A percentile compares a stretch with the other conserved stretches of the same genome.
Evolutionary conservation across 1,140 invertebrate genomes (phyloP).

Genomic region (Anastatus disparis): DNA sequence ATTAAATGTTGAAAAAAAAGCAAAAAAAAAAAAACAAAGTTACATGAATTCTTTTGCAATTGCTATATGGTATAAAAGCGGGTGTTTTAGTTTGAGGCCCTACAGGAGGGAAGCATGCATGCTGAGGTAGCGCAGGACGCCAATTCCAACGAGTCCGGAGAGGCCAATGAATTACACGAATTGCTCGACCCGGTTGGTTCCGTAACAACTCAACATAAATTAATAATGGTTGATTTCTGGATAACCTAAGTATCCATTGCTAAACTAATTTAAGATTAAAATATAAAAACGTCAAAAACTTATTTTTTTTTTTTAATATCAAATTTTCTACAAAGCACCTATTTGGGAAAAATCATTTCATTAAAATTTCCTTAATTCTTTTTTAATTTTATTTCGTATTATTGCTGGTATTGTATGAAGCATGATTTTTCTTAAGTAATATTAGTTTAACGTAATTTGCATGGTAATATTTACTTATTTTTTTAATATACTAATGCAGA

Average conservation of each 20-base stretch:
- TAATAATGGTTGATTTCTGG: constrained; percentile 18
- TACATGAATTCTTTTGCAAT: too few relatives aligned
- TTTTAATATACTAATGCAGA: constrained; percentile 3
- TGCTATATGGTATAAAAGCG: constrained; percentile 43
- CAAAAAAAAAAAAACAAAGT: too few relatives aligned
- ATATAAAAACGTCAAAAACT: not conserved
- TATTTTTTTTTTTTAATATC: not conserved
- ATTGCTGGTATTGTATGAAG: not conserved
- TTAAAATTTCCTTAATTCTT: not conserved
- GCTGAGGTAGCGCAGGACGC: constrained; percentile 59
- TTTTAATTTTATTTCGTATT: constrained; percentile 1
- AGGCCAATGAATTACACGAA: constrained; percentile 62
- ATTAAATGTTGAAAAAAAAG: too few relatives aligned
- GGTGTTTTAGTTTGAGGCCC: constrained; percentile 66
- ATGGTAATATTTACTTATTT: constrained; percentile 16
- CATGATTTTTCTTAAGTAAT: not conserved
- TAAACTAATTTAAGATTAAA: constrained; percentile 3
- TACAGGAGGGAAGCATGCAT: constrained; percentile 64
- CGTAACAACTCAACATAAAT: constrained; percentile 50
- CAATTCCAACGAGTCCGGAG: constrained; percentile 56
- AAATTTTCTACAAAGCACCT: constrained; percentile 25
- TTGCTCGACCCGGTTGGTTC: constrained; percentile 63
- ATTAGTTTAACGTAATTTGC: constrained; percentile 1
- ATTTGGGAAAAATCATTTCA: not conserved
- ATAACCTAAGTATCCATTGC: constrained; percentile 22